Evolutionary conservation across 2,113 vertebrate genomes (phyloP), one percentile per base, ranked within the genome.

Genomic region (Dasyprocta punctata): DNA sequence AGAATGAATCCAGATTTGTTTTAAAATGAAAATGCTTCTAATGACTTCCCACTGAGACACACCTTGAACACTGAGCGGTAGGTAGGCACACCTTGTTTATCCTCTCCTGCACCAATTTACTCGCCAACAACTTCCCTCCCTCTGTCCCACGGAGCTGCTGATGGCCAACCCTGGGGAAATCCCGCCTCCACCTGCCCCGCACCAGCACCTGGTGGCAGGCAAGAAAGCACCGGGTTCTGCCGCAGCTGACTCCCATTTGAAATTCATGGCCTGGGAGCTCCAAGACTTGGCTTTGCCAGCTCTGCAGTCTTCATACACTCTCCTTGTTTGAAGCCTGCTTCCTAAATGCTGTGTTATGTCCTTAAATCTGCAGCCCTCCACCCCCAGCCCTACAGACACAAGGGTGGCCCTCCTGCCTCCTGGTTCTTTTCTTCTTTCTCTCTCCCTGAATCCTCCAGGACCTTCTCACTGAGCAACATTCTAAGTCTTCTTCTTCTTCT

Each of bases 1-100:
- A 86, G 41, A n/a, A 58, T 2, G 67, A 84, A 83, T 73, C 90
- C 89, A 91, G 91, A 20, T 91, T 95, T 89, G 65, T 95, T 96
- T 97, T 73, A 63, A 95, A 94, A 96, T 26, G 88, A 22, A 73
- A 63, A 10, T 49, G 56, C 26, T 80, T 90, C 90, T 28, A 44
- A 38, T 75, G n/a, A 63, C 52, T 90, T 80, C 63, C 14, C 5
- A 20, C 47, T 11, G 38, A 94, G 56, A 52, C 5, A 10, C 7
- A 41, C 92, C 56, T 88, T 65, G 90, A 28, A 26, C 24, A 9
- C 65, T 6, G n/a, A 84, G 47, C 82, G 22, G 47, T 44, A 14
- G 77, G 69, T 69, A 67, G 44, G 14, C 30, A 17, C 0, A 3
- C 77, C 61, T 90, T 71, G 86, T 56, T 83, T 75, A 75, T 75